phyloP scores from a whole-genome alignment of 2,797 vertebrate genomes.

The Danio aesculapii region DNA sequence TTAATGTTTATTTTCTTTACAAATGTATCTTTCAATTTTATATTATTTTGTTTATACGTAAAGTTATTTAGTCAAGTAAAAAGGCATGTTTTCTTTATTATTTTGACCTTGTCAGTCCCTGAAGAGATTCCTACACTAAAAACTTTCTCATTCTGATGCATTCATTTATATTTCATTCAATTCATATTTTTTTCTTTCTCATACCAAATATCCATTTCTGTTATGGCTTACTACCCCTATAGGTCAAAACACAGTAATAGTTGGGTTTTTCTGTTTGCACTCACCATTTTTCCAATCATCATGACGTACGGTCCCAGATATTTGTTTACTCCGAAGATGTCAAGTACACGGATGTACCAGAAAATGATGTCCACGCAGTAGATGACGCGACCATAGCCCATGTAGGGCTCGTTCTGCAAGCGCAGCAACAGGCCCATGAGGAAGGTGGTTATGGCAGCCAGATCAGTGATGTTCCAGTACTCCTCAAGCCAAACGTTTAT shows the following conservation, averaged over 20 bases:
- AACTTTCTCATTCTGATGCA: too few relatives aligned
- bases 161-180: too few relatives aligned
- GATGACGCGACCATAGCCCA: constrained; percentile 96
- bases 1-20: too few relatives aligned
- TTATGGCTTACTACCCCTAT: too few relatives aligned
- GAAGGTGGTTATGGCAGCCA: constrained; percentile 91
- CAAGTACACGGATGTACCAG: constrained; percentile 97
- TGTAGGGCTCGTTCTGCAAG: constrained; percentile 92
- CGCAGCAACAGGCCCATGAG: constrained; percentile 90
- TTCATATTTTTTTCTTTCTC: too few relatives aligned
- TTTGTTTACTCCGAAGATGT: constrained; percentile 99
- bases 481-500: constrained; percentile 98
- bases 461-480: constrained; percentile 98
- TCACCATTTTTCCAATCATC: constrained; percentile 99
- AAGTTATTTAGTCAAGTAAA: too few relatives aligned
- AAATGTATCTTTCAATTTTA: too few relatives aligned
- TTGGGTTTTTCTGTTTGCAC: constrained; percentile 29
- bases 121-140: too few relatives aligned
- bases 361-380: constrained; percentile 99
- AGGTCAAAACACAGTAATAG: background rate
- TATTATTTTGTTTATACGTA: too few relatives aligned
- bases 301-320: constrained; percentile 99
- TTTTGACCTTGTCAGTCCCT: too few relatives aligned
- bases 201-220: too few relatives aligned
- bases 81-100: too few relatives aligned